These are phyloP conservation scores for Neoitamus cyanurus DNA, from an alignment of 2,888 invertebrate genomes.

Conservation along the genomic window DNA sequence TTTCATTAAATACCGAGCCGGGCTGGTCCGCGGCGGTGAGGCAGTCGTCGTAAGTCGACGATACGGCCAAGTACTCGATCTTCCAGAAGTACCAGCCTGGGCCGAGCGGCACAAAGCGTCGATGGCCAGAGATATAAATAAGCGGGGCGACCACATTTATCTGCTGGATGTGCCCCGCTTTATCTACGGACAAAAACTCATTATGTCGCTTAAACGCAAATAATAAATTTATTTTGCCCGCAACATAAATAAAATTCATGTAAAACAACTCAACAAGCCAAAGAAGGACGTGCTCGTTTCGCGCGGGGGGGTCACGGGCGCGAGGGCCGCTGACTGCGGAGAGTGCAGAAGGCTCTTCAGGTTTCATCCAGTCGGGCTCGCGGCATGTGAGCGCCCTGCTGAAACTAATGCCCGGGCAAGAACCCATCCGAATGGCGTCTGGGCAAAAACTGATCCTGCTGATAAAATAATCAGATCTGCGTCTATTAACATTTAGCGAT, in stretches of 20 bases:
- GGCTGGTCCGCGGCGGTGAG: background rate
- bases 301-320: background rate
- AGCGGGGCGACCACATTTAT: conserved; percentile 22
- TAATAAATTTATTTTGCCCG: conserved; percentile 53
- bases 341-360: background rate
- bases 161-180: conserved; percentile 8
- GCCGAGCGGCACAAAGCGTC: background rate
- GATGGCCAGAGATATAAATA: conserved; percentile 22
- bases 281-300: conserved; percentile 14
- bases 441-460: conserved; percentile 31
- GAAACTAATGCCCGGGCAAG: background rate
- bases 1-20: background rate
- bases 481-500: conserved; percentile 32
- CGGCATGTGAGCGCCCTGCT: background rate
- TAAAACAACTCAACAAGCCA: conserved; percentile 51
- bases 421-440: background rate
- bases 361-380: background rate
- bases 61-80: background rate
- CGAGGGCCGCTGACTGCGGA: background rate
- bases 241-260: conserved; percentile 53
- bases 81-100: background rate
- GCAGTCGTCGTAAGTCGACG: background rate
- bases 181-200: conserved; percentile 49
- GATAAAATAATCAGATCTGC: conserved; percentile 18
- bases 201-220: conserved; percentile 53